Percentiles rank a stretch among this genome's conserved stretches.
phyloP scores from a whole-genome alignment of 2,888 invertebrate genomes.

The Drosophila trichaetosa region DNA sequence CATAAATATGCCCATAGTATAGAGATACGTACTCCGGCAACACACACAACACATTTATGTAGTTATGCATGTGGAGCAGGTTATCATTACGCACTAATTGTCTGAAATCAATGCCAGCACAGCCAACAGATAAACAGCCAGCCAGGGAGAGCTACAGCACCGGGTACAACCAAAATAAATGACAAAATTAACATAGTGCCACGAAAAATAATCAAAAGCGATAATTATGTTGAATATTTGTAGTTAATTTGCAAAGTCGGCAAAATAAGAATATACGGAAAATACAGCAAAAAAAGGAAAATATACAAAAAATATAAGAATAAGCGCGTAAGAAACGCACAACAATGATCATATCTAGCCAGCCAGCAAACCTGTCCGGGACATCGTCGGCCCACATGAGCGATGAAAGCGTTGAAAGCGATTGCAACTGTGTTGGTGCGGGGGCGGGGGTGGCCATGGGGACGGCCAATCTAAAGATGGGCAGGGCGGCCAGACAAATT shows the following conservation, averaged over 20 bases:
- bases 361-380: slow-evolving; percentile 63
- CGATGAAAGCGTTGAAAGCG: slow-evolving; percentile 55
- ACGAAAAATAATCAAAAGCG: slow-evolving; percentile 68
- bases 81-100: slow-evolving; percentile 78
- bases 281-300: slow-evolving; percentile 10
- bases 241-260: slow-evolving; percentile 62
- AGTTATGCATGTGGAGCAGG: slow-evolving; percentile 71
- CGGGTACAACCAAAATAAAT: slow-evolving; percentile 46
- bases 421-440: slow-evolving; percentile 57
- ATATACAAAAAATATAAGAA: slow-evolving; percentile 6
- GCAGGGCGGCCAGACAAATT: slow-evolving; percentile 42
- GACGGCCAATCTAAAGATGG: slow-evolving; percentile 34
- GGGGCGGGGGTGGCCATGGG: slow-evolving; percentile 14
- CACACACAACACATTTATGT: slow-evolving; percentile 11
- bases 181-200: slow-evolving; percentile 70
- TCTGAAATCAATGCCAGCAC: slow-evolving; percentile 69
- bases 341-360: slow-evolving; percentile 71
- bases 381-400: slow-evolving; percentile 52
- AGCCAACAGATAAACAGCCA: slow-evolving; percentile 61
- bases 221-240: slow-evolving; percentile 68
- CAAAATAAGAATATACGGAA: slow-evolving; percentile 22
- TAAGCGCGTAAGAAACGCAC: slow-evolving; percentile 1
- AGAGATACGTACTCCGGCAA: slow-evolving; percentile 1
- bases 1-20: slow-evolving; percentile 35
- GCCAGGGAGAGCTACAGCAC: slow-evolving; percentile 12